These are phyloP conservation scores for Falco berigora DNA, from an alignment of 2,797 vertebrate genomes.

Conservation along the genomic window DNA sequence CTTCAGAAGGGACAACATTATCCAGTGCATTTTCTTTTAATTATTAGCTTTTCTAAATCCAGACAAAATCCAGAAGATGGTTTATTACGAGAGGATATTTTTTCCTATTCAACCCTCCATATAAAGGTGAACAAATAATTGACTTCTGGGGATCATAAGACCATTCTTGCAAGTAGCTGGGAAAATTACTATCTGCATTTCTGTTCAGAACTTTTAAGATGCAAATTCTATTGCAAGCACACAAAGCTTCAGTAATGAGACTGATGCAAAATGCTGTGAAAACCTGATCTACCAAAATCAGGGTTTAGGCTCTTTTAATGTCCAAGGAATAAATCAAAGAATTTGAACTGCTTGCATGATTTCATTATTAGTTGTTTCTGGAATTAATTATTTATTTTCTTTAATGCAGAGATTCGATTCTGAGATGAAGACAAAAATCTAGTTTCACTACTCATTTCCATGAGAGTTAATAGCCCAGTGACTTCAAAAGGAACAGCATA, in stretches of 20 bases:
- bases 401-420: neutral
- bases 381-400: constrained; percentile 4
- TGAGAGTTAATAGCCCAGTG: neutral
- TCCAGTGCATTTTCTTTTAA: neutral
- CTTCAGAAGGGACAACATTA: neutral
- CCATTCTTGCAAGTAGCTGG: neutral
- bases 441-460: neutral
- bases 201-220: neutral
- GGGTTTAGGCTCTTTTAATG: neutral
- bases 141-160: neutral
- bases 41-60: neutral
- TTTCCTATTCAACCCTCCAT: neutral
- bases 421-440: constrained; percentile 17
- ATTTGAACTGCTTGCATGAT: neutral
- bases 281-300: neutral
- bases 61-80: neutral
- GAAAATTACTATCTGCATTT: neutral
- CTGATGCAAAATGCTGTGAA: neutral
- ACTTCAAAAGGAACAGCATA: constrained; percentile 1
- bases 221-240: neutral
- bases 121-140: neutral
- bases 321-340: neutral
- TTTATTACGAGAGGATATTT: neutral
- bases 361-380: neutral
- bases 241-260: neutral